These are phyloP conservation scores for Dynastes maya DNA, from an alignment of 2,888 invertebrate genomes.

Conservation along the genomic window DNA sequence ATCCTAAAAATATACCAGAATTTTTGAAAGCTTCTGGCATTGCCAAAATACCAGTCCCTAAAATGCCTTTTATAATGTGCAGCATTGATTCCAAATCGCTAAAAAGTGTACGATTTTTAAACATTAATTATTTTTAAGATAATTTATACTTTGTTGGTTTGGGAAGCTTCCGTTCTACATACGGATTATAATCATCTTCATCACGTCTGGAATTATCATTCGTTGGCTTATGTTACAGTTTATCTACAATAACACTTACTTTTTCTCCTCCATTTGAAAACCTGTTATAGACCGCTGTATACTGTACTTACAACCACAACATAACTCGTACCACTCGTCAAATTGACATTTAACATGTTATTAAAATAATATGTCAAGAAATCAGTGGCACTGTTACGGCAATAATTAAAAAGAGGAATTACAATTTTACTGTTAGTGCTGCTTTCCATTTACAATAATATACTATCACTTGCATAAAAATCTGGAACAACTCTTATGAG, in stretches of 20 bases:
- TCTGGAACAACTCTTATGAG: no score
- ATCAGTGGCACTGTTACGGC: no score
- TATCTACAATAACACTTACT: not conserved
- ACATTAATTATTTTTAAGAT: not conserved
- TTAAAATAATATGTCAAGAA: no score
- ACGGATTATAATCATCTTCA: conserved; percentile 29
- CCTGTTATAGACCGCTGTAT: no score
- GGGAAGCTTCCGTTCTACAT: conserved; percentile 6
- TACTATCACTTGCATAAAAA: no score
- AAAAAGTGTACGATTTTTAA: not conserved
- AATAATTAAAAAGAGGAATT: no score
- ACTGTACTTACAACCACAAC: no score
- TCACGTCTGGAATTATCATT: conserved; percentile 20
- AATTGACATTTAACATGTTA: no score
- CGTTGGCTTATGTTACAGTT: no score
- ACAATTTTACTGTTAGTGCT: no score
- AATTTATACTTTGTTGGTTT: conserved; percentile 22
- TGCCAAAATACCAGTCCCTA: conserved; percentile 53
- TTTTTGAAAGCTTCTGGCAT: conserved; percentile 52
- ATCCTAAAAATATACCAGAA: conserved; percentile 47
- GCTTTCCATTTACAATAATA: no score
- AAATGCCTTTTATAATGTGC: conserved; percentile 49
- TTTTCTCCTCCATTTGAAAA: conserved; percentile 17
- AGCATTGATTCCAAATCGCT: conserved; percentile 46
- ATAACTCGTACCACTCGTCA: no score